Conservation (phyloP, 2,797 vertebrate genomes). For the Halcyon chelicuti region DNA sequence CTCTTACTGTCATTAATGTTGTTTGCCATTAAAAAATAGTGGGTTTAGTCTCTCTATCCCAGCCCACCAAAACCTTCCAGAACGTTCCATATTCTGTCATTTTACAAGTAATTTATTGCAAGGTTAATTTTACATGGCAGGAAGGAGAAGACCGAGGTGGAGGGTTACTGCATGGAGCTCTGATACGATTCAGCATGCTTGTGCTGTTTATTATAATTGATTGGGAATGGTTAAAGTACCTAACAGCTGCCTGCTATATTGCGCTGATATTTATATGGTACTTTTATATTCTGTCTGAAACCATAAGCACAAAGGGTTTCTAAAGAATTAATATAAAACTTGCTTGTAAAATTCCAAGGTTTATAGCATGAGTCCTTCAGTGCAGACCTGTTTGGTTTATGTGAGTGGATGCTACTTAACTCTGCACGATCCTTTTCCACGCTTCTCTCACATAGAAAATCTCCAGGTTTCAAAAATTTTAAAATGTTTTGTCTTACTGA, state of each 20-base stretch:
- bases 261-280: conserved; percentile 67
- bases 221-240: conserved; percentile 70
- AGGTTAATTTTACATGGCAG: conserved; percentile 31
- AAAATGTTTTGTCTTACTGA: conserved; percentile 31
- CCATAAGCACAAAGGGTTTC: conserved; percentile 69
- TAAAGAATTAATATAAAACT: conserved; percentile 75
- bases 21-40: not conserved
- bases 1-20: not conserved
- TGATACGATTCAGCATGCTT: conserved; percentile 24
- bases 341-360: conserved; percentile 67
- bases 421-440: conserved; percentile 61
- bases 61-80: not conserved
- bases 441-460: conserved; percentile 37
- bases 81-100: conserved; percentile 9
- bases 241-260: conserved; percentile 58
- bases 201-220: conserved; percentile 61
- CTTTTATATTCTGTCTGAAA: conserved; percentile 74
- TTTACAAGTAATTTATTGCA: conserved; percentile 49
- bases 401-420: conserved; percentile 61
- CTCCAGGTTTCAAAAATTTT: conserved; percentile 29
- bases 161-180: not conserved
- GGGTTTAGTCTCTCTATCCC: not conserved
- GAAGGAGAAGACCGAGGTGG: conserved; percentile 51
- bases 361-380: conserved; percentile 64
- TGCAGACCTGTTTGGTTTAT: conserved; percentile 65